These are phyloP conservation scores for Cremastinae sp. DNA, from an alignment of 2,888 invertebrate species.

Conservation along the genomic window DNA sequence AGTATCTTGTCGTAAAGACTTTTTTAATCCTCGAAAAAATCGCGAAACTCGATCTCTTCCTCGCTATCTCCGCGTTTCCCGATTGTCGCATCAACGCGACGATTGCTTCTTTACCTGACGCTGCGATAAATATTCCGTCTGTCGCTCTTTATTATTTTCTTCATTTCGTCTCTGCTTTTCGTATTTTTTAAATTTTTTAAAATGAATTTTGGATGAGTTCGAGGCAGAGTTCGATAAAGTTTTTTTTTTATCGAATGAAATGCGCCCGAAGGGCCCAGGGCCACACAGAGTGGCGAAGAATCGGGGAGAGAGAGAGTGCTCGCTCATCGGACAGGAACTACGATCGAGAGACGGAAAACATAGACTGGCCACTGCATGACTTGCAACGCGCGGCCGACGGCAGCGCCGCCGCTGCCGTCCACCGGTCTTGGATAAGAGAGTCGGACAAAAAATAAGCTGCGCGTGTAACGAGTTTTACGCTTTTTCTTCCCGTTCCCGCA, in stretches of 20 bases:
- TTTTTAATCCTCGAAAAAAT: background rate
- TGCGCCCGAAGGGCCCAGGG: too few relatives aligned
- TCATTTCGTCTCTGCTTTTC: too few relatives aligned
- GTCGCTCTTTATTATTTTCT: too few relatives aligned
- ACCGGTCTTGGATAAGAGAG: slow-evolving; percentile 59
- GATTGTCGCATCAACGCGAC: too few relatives aligned
- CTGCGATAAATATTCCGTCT: too few relatives aligned
- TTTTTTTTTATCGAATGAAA: too few relatives aligned
- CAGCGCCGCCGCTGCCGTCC: slow-evolving; percentile 68
- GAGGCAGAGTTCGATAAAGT: too few relatives aligned
- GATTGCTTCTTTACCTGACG: too few relatives aligned
- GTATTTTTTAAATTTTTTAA: too few relatives aligned
- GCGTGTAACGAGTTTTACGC: slow-evolving; percentile 23
- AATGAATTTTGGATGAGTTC: too few relatives aligned
- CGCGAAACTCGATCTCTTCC: background rate
- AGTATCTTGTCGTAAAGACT: background rate
- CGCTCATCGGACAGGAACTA: slow-evolving; percentile 68
- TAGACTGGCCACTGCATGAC: slow-evolving; percentile 62
- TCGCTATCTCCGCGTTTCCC: too few relatives aligned
- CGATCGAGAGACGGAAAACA: slow-evolving; percentile 61
- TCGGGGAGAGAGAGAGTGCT: background rate
- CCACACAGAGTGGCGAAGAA: too few relatives aligned
- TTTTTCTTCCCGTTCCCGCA: slow-evolving; percentile 24
- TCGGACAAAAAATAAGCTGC: slow-evolving; percentile 52
- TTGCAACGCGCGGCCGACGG: slow-evolving; percentile 72